Conservation (phyloP, 2,797 vertebrate species). For the Natrix natrix region DNA sequence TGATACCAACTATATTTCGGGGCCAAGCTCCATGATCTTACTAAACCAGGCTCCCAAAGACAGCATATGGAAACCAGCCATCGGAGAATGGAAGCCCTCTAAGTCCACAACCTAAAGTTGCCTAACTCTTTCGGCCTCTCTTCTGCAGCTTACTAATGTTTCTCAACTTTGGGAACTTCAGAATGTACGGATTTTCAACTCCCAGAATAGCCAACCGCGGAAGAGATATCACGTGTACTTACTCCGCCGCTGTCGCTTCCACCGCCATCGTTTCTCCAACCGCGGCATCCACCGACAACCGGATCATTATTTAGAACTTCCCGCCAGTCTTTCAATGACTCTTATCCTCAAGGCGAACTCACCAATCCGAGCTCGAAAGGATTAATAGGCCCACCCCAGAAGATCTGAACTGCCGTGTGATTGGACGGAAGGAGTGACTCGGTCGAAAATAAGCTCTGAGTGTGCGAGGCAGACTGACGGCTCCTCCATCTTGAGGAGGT, state of each 20-base stretch:
- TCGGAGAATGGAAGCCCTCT: background rate
- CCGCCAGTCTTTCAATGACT: background rate
- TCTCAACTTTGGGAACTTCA: background rate
- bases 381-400: background rate
- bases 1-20: background rate
- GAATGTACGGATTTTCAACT: background rate
- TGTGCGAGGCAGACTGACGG: accelerated
- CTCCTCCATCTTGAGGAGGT: constrained; percentile 1
- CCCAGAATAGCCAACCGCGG: background rate
- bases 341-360: background rate
- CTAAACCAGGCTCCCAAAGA: background rate
- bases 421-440: background rate
- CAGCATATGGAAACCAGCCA: background rate
- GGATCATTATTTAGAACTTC: background rate
- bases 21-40: background rate
- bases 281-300: too few species aligned
- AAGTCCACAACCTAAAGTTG: background rate
- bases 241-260: background rate
- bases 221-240: background rate
- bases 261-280: background rate
- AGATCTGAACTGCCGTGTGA: background rate
- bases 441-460: too few species aligned
- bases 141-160: background rate
- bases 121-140: background rate
- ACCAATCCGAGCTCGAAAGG: background rate